Evolutionary conservation across 35 echinoderm and acorn worm genomes (phyloP).

Genomic region (Ophiothrix spiculata): DNA sequence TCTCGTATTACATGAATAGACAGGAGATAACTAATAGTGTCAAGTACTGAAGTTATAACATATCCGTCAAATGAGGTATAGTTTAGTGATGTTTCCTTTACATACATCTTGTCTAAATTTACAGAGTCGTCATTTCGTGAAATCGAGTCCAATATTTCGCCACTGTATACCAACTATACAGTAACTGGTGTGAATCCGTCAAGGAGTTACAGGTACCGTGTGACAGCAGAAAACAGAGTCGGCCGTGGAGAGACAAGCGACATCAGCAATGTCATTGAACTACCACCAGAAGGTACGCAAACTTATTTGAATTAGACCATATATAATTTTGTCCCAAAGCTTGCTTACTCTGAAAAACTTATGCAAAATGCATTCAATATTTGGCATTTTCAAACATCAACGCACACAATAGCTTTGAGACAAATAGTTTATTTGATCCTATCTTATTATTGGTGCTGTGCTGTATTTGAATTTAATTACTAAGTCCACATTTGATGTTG

Average conservation of each 20-base stretch:
- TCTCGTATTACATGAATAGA: no score
- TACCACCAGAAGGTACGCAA: constrained; percentile 93
- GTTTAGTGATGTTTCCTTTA: neutral
- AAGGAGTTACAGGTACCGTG: constrained; percentile 69
- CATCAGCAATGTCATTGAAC: constrained; percentile 43
- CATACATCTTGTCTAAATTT: no score
- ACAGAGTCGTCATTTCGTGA: constrained; percentile 57
- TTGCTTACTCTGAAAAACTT: no score
- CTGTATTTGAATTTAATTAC: no score
- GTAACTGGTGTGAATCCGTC: constrained; percentile 67
- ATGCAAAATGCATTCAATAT: no score
- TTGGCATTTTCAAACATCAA: no score
- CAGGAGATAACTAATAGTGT: no score
- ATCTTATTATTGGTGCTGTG: no score
- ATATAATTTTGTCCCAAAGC: no score
- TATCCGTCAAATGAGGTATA: neutral
- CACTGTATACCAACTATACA: constrained; percentile 14
- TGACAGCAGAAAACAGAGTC: constrained; percentile 74
- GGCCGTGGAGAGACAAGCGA: constrained; percentile 59
- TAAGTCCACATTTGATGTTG: no score
- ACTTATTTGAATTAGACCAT: neutral
- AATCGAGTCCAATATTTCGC: constrained; percentile 71
- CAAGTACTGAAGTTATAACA: neutral
- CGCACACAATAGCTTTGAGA: no score
- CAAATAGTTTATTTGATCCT: no score